phyloP scores from a whole-genome alignment of 2,888 invertebrate species.

The Nasonia oneida region DNA sequence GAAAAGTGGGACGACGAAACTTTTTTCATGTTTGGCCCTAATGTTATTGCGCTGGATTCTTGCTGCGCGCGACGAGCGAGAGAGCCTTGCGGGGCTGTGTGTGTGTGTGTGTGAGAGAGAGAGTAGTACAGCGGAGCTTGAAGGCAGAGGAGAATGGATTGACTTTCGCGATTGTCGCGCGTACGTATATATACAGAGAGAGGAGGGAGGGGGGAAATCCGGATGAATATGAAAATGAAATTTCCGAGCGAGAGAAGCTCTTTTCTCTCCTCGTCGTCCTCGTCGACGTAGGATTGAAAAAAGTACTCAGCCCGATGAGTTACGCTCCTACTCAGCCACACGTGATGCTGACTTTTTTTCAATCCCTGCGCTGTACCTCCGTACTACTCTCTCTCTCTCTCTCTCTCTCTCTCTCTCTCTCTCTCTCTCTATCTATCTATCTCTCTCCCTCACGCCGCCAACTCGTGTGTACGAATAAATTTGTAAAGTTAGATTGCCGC shows the following conservation, averaged over 20 bases:
- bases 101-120: background rate
- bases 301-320: background rate
- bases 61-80: background rate
- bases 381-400: background rate
- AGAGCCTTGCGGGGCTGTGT: too few relatives aligned
- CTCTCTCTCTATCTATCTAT: too few relatives aligned
- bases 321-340: background rate
- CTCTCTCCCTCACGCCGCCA: background rate
- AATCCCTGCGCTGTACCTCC: background rate
- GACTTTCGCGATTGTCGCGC: constrained; percentile 21
- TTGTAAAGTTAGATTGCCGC: constrained; percentile 5
- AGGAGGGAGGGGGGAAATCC: too few relatives aligned
- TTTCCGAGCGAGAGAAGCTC: background rate
- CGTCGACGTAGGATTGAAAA: background rate
- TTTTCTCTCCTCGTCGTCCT: background rate
- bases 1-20: constrained; percentile 36
- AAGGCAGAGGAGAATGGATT: background rate
- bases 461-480: constrained; percentile 1
- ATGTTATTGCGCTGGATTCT: constrained; percentile 30
- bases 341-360: background rate
- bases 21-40: constrained; percentile 42
- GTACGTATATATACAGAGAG: background rate
- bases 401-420: background rate
- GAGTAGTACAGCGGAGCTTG: background rate
- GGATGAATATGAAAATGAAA: constrained; percentile 16